Evolutionary conservation across 2,113 vertebrate species (phyloP), one percentile per base, ranked within the genome.

Genomic region (Clarias magur): DNA sequence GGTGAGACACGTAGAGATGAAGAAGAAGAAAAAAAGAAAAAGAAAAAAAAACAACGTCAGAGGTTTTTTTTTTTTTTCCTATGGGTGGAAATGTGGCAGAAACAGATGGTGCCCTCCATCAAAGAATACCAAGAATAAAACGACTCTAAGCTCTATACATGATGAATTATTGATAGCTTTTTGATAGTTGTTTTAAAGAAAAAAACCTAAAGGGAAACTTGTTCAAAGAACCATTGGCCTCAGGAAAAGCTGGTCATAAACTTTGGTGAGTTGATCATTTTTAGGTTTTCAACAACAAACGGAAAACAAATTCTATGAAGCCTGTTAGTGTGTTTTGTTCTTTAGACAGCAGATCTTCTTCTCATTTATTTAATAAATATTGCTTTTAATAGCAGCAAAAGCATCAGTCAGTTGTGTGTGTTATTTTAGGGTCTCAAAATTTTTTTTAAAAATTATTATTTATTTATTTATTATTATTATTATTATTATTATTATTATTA

Each of bases 331-430:
- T n/a, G 6, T 72, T 78, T 30, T 73, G 57, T 30, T 27, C 57
- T 78, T 80, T 38, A 80, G 48, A 76, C 23, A 34, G 34, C 75
- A 72, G 63, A 80, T 62, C 15, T 54, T 80, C 6, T 80, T 78
- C 9, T 63, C 54, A 7, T 85, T 30, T 57, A 8, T 63, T 56
- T 62, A 6, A 80, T 10, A 38, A 86, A 72, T 53, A 16, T 48
- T 80, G 68, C 78, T 30, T 85, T 84, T 67, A 75, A 42, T 53
- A 86, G 72, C 38, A 57, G 48, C n/a, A 65, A 88, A 88, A 59
- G 67, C 68, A 34, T 73, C 25, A 62, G 73, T 86, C 83, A n/a
- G 42, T 80, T 96, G 95, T 96, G 95, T 95, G 93, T 93, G 16
- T 30, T 30, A 6, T 68, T 68, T 67, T 68, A 13, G 27, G n/a